Evolutionary conservation across 1,140 invertebrate species (phyloP), one percentile per base, ranked within the genome.

Genomic region (Elysia chlorotica): DNA sequence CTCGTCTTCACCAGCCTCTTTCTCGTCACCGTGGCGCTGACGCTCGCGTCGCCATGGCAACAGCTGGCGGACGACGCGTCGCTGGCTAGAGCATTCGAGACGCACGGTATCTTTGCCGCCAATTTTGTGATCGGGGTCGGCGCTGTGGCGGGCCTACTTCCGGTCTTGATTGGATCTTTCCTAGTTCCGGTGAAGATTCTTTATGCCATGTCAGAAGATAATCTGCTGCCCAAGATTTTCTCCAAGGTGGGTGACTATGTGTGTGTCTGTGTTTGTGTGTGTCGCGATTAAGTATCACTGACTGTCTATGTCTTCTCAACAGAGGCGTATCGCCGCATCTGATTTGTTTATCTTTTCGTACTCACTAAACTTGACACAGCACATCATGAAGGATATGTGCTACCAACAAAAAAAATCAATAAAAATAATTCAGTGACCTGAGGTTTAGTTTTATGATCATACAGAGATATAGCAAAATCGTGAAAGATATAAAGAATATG

Each of bases 171-270:
- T 6, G 95, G 96, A 21, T 96, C 94, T 23, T 95, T 98, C 93
- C 97, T 97, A 85, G 95, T 96, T 3, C 94, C 98, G 92, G 96
- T 96, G 0, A 90, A 96, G 75, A 93, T 98, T 74, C 92, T 98
- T 2, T 97, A 96, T 86, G 94, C 82, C 21, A 97, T 98, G 95
- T 95, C 95, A 28, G 92, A 92, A 81, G 96, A 98, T 85, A 95
- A 95, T 33, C 90, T 98, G 14, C 93, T 99, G 79, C 97, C 95
- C 85, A 90, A 63, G 37, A 2, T 63, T 1, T 48, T 63, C 14
- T 63, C 69, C 37, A 71, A 71, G 36, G 41, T 48, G 41, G 41
- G n/a, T n/a, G n/a, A n/a, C n/a, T n/a, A n/a, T n/a, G n/a, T n/a
- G n/a, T n/a, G n/a, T n/a, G n/a, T n/a, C n/a, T n/a, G n/a, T n/a